Evolutionary conservation across 2,113 vertebrate genomes (phyloP), one percentile per base, ranked within the genome.

Genomic region (Alligator sinensis): DNA sequence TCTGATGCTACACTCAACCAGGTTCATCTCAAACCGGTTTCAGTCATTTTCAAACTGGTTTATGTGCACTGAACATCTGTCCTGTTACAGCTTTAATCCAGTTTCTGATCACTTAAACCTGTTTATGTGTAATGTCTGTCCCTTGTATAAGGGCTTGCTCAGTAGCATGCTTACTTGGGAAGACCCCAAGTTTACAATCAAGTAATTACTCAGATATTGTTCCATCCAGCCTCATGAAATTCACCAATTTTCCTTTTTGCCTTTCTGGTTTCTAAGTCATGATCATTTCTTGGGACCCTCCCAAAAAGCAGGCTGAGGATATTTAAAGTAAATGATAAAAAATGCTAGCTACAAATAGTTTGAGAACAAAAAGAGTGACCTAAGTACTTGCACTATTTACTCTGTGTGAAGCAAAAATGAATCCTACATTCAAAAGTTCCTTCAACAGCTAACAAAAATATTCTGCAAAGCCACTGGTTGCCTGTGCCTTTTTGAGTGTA

Each of bases 321-420:
- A 77, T 75, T 15, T 80, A 55, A 91, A 74, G 21, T 74, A 74
- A 86, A 68, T 15, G 58, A 21, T 25, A 27, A 84, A 79, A 80
- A 14, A 30, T 0, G 5, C 80, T 19, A 12, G 13, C 15, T 38
- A 1, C 60, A 38, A 88, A 77, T 5, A 27, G 38, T 55, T 47
- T 80, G 11, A 27, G 21, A 68, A 85, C 10, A 80, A 74, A 25
- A 86, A 91, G 3, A 14, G 5, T 2, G 30, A 83, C 19, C 3
- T n/a, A 34, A 16, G 58, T 18, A 28, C 21, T 28, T 0, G 0
- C 24, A 30, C 27, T 77, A 80, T 82, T 68, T 21, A 80, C 54
- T 72, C 80, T 34, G 38, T 77, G 13, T 3, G 9, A 74, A 61
- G 76, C 66, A 90, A 88, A 78, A 77, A 74, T 0, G 3, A 38